Evolutionary conservation across 2,113 vertebrate genomes (phyloP), one percentile per base, ranked within the genome.

Genomic region (Caranx ignobilis): DNA sequence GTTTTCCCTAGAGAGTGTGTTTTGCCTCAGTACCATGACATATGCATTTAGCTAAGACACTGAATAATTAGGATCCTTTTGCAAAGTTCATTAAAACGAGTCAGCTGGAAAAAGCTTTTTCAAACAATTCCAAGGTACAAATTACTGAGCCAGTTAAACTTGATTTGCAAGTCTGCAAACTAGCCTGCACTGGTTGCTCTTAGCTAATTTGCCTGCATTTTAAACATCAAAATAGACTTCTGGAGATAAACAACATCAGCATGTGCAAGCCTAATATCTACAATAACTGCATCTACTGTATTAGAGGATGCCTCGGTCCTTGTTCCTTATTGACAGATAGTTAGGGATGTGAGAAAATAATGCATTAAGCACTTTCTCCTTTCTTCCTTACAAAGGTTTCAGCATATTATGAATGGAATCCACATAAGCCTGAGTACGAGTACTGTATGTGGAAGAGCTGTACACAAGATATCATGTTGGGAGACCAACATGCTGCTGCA

Each of bases 401-500:
- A 2, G 3, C 21, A 60, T 41, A n/a, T 50, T 35, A 26, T 67
- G 60, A 61, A n/a, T 52, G 5, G 10, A 12, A 16, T 37, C 32
- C 11, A 59, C 54, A 39, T 3, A 19, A 55, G 11, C 4, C 18
- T 39, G 16, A 1, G 43, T 26, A 45, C 21, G 19, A 35, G 18
- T 34, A 57, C 34, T 61, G 34, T 37, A 43, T 43, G 45, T 60
- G 16, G 50, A 11, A 45, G 32, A 59, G 41, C n/a, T 52, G 59
- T 55, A 21, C 68, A 21, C 0, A 78, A 41, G 21, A 34, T 63
- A 52, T 50, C 4, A 43, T 75, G 43, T 71, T 5, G 18, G 35
- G 11, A 64, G 45, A 55, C 10, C 35, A 68, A 67, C 37, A 80
- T 52, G 54, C 73, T 66, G 54, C 59, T 55, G 41, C 62, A 50